These are phyloP conservation scores for Aspidoscelis tigris DNA, from an alignment of 2,113 vertebrate genomes.

Conservation along the genomic window DNA sequence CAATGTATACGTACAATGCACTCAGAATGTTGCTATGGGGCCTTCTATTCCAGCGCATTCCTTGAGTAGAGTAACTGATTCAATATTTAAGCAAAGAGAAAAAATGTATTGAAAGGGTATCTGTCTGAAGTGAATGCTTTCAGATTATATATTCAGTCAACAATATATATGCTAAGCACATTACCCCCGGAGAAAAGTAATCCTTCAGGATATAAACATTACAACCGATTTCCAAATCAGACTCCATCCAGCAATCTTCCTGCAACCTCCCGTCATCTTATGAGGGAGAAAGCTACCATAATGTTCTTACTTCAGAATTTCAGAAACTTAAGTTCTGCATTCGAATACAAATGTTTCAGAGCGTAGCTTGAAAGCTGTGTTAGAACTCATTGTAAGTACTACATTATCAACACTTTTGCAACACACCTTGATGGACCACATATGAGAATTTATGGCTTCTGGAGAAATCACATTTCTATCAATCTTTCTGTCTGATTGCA, in stretches of 20 bases:
- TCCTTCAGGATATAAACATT: slow-evolving; percentile 36
- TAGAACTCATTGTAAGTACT: slow-evolving; percentile 6
- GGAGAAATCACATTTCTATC: slow-evolving; percentile 1
- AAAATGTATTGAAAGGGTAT: slow-evolving; percentile 56
- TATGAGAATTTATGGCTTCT: not conserved
- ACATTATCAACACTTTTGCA: slow-evolving; percentile 43
- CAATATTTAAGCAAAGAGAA: slow-evolving; percentile 58
- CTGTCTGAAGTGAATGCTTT: slow-evolving; percentile 43
- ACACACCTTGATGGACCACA: slow-evolving; percentile 37
- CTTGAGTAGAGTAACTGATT: slow-evolving; percentile 51
- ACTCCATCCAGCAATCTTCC: slow-evolving; percentile 54
- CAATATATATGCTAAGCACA: slow-evolving; percentile 36
- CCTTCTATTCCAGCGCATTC: slow-evolving; percentile 62
- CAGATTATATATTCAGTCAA: slow-evolving; percentile 50
- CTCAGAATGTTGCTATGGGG: slow-evolving; percentile 25
- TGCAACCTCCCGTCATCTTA: slow-evolving; percentile 32
- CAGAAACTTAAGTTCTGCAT: slow-evolving; percentile 25
- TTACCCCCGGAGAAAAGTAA: slow-evolving; percentile 42
- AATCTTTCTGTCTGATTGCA: slow-evolving; percentile 15
- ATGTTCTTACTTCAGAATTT: slow-evolving; percentile 40
- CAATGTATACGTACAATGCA: too few species aligned
- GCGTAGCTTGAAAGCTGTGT: slow-evolving; percentile 22
- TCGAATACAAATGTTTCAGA: slow-evolving; percentile 38
- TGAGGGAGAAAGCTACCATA: slow-evolving; percentile 33
- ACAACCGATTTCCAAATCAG: slow-evolving; percentile 51